Evolutionary conservation across 37 sponge, comb jelly and placozoan genomes (phyloP).

Genomic region (Crambe crambe): DNA sequence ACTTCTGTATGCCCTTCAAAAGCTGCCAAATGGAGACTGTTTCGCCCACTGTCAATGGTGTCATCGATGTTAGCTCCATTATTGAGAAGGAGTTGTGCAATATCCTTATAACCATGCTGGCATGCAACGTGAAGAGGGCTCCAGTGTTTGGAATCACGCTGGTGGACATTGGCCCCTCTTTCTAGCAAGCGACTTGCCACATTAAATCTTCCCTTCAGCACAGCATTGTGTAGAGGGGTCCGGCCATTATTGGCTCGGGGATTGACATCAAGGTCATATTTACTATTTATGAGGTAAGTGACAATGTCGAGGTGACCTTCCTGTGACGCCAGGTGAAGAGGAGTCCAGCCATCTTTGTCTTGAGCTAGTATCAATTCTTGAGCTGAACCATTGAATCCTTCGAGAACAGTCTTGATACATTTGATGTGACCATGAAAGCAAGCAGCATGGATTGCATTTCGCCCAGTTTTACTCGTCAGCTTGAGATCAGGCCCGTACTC

Average conservation of each 20-base stretch:
- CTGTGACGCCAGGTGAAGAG: slow-evolving; percentile 79
- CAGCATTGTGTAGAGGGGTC: slow-evolving; percentile 82
- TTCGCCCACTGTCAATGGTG: slow-evolving; percentile 65
- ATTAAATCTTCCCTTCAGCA: slow-evolving; percentile 54
- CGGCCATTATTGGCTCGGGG: slow-evolving; percentile 71
- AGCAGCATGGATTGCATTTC: slow-evolving; percentile 80
- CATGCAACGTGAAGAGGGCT: slow-evolving; percentile 76
- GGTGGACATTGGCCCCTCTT: slow-evolving; percentile 41
- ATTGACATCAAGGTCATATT: slow-evolving; percentile 27
- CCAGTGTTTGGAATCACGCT: slow-evolving; percentile 68
- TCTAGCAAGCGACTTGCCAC: slow-evolving; percentile 40
- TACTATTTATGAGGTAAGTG: slow-evolving; percentile 20
- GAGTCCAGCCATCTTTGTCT: slow-evolving; percentile 87
- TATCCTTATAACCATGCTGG: slow-evolving; percentile 66
- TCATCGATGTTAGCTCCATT: slow-evolving; percentile 51
- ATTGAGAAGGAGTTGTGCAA: slow-evolving; percentile 54
- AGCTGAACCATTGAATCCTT: not conserved
- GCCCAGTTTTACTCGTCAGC: slow-evolving; percentile 66
- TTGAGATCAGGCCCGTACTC: slow-evolving; percentile 39
- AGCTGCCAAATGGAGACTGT: slow-evolving; percentile 75
- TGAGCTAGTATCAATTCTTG: not conserved
- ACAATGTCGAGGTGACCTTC: slow-evolving; percentile 80
- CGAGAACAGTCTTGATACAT: slow-evolving; percentile 54
- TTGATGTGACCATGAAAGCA: slow-evolving; percentile 75
- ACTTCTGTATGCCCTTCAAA: slow-evolving; percentile 72